Evolutionary conservation across 2,888 invertebrate genomes (phyloP).

Genomic region (Vanessa cardui): DNA sequence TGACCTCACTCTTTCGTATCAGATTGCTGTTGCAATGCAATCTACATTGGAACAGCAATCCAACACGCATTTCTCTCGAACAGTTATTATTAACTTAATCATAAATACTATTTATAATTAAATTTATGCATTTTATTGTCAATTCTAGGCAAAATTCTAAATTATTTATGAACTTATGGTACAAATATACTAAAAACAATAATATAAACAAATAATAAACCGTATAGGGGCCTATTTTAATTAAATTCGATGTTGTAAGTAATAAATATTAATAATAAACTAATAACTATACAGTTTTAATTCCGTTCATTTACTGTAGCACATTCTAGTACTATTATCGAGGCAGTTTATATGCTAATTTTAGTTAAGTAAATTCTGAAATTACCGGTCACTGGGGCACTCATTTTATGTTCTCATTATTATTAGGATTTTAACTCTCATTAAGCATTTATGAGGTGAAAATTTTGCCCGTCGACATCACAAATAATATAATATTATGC

Average conservation of each 20-base stretch:
- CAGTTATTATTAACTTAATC: too few relatives aligned
- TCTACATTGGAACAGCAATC: too few relatives aligned
- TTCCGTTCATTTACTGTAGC: not conserved
- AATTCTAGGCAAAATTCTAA: too few relatives aligned
- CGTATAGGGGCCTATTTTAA: not conserved
- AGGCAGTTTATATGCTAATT: slow-evolving; percentile 28
- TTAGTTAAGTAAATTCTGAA: slow-evolving; percentile 25
- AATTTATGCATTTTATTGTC: too few relatives aligned
- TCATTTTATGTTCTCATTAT: slow-evolving; percentile 13
- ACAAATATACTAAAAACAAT: not conserved
- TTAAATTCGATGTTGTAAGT: not conserved
- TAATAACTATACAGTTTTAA: slow-evolving; percentile 7
- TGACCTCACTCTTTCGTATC: too few relatives aligned
- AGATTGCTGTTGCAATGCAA: too few relatives aligned
- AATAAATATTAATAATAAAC: slow-evolving; percentile 9
- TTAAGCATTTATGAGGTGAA: not conserved
- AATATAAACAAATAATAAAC: not conserved
- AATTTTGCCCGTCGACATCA: too few relatives aligned
- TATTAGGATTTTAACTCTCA: not conserved
- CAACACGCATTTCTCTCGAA: too few relatives aligned
- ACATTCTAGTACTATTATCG: slow-evolving; percentile 17
- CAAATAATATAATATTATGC: too few relatives aligned
- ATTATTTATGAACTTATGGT: too few relatives aligned
- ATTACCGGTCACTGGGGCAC: slow-evolving; percentile 16
- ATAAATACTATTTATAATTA: too few relatives aligned